Evolutionary conservation across 2,113 vertebrate species (phyloP).

Genomic region (Romanogobio albipinnatus): DNA sequence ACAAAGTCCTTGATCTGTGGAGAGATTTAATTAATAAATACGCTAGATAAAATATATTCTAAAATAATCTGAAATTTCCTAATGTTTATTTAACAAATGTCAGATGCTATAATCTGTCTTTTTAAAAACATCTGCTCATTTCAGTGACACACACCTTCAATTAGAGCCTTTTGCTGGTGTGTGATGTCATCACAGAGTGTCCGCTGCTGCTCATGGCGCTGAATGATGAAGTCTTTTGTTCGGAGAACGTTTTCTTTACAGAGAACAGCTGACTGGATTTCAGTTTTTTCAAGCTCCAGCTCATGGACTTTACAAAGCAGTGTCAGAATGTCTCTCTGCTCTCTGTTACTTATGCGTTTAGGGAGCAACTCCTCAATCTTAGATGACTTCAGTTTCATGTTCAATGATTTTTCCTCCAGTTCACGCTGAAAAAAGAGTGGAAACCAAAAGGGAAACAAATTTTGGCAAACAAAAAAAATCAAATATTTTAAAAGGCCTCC

Average conservation of each 20-base stretch:
- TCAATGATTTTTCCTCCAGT: constrained; percentile 76
- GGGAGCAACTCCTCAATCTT: constrained; percentile 79
- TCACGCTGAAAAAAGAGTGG: constrained; percentile 65
- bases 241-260: constrained; percentile 83
- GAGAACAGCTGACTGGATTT: constrained; percentile 81
- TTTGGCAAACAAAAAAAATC: too few relatives aligned
- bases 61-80: too few relatives aligned
- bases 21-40: neutral
- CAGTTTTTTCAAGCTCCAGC: constrained; percentile 82
- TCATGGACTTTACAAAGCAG: constrained; percentile 87
- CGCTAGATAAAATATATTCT: neutral
- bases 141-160: constrained; percentile 74
- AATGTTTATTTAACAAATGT: neutral
- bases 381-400: constrained; percentile 73
- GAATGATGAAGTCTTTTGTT: constrained; percentile 78
- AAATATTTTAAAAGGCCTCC: neutral
- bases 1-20: constrained; percentile 62
- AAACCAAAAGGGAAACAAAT: neutral
- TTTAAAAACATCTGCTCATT: neutral
- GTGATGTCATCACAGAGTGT: constrained; percentile 87
- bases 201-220: constrained; percentile 79
- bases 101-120: neutral
- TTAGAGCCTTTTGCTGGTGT: constrained; percentile 85
- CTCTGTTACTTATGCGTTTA: constrained; percentile 75
- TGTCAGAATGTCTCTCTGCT: constrained; percentile 83